Evolutionary conservation across 30 jellyfish, hydroid and myxozoan species (phyloP).

Genomic region (Aurelia aurita): DNA sequence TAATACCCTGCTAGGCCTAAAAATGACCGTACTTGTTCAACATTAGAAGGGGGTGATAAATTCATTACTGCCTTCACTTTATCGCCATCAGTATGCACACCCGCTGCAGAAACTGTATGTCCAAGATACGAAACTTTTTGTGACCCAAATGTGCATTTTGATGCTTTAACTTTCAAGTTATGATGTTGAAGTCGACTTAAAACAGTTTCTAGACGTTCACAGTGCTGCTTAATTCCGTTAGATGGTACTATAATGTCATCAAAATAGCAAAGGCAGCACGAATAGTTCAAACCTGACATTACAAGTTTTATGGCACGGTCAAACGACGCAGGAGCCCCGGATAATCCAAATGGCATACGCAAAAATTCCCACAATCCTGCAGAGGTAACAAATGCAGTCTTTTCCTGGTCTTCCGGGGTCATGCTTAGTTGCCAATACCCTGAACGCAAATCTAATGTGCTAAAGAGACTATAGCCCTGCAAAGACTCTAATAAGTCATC

Average conservation of each 20-base stretch:
- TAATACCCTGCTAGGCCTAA: slow-evolving; percentile 59
- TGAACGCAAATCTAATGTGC: slow-evolving; percentile 58
- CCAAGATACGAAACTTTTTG: no score
- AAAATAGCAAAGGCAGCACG: neutral
- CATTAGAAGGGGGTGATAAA: neutral
- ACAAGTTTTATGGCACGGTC: slow-evolving; percentile 1
- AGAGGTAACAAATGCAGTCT: slow-evolving; percentile 22
- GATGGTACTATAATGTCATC: neutral
- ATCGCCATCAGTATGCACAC: slow-evolving; percentile 2
- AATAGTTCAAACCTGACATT: neutral
- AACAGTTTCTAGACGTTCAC: no score
- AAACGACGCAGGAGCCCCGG: slow-evolving; percentile 15
- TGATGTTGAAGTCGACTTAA: no score
- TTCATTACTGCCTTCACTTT: neutral
- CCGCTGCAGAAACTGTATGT: slow-evolving; percentile 22
- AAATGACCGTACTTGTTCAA: slow-evolving; percentile 20
- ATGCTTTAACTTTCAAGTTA: no score
- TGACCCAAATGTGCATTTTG: no score
- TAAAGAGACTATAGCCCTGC: slow-evolving; percentile 30
- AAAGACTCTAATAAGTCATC: slow-evolving; percentile 56
- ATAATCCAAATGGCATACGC: slow-evolving; percentile 13
- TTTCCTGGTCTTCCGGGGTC: neutral
- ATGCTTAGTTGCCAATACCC: slow-evolving; percentile 67
- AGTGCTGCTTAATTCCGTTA: neutral
- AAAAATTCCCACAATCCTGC: slow-evolving; percentile 12